A percentile compares a stretch with the other conserved stretches of the same genome.
phyloP scores from a whole-genome alignment of 2,888 invertebrate species.

The Julus scanicus region DNA sequence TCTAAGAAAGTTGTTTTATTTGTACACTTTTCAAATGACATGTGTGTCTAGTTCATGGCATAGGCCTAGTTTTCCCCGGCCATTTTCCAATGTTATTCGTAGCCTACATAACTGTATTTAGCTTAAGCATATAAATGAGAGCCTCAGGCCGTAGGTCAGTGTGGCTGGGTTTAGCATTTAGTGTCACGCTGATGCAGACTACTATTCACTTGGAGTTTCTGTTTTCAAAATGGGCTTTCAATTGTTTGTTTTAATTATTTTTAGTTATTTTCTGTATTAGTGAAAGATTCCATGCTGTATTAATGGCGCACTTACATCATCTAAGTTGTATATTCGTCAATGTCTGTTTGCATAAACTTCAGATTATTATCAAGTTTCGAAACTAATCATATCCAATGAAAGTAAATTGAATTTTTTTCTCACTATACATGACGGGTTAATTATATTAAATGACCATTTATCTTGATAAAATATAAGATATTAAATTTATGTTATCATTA shows the following conservation, averaged over 20 bases:
- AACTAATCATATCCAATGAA: not conserved
- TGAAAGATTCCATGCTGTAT: not conserved
- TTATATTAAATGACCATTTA: not conserved
- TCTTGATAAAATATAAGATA: not conserved
- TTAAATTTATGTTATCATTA: not conserved
- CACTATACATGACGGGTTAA: not conserved
- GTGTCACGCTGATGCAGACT: slow-evolving; percentile 3
- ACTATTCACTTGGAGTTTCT: not conserved
- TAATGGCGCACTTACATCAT: not conserved
- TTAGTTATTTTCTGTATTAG: not conserved
- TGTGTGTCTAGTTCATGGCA: slow-evolving; percentile 52
- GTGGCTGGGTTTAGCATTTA: slow-evolving; percentile 44
- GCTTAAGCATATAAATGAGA: slow-evolving; percentile 19
- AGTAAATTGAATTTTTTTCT: not conserved
- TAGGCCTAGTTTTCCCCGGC: slow-evolving; percentile 49
- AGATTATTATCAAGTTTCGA: not conserved
- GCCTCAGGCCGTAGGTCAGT: slow-evolving; percentile 46
- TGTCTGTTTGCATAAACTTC: not conserved
- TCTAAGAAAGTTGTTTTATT: slow-evolving; percentile 27
- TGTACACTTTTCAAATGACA: slow-evolving; percentile 19
- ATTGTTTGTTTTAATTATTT: slow-evolving; percentile 38
- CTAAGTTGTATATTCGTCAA: not conserved
- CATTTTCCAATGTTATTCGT: slow-evolving; percentile 31
- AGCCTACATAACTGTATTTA: slow-evolving; percentile 31
- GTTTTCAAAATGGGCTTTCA: not conserved